Conservation (phyloP, 2,797 vertebrate species). For the Chloroceryle amazona region DNA sequence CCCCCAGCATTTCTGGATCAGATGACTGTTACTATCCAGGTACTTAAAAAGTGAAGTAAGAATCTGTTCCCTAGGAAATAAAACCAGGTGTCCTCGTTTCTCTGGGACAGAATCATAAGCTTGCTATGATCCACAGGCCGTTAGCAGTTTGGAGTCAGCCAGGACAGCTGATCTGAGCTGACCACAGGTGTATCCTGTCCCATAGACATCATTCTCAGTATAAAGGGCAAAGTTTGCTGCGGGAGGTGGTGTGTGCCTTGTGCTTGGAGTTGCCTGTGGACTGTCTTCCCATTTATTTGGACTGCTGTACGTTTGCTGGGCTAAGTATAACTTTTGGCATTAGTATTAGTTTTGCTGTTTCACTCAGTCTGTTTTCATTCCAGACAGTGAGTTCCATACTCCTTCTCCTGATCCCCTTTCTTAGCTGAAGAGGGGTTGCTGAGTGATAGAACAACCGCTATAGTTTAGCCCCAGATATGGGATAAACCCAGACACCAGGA, state of each 20-base stretch:
- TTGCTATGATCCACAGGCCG: not conserved
- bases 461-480: not conserved
- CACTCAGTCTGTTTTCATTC: not conserved
- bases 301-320: not conserved
- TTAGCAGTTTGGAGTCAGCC: not conserved
- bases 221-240: not conserved
- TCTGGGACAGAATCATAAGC: not conserved
- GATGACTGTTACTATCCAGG: not conserved
- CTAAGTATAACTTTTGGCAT: not conserved
- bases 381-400: not conserved
- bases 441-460: not conserved
- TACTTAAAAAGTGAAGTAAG: not conserved
- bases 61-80: not conserved
- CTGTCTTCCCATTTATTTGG: not conserved
- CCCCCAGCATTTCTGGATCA: not conserved
- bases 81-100: not conserved
- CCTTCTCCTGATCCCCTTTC: not conserved
- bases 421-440: not conserved
- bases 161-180: not conserved
- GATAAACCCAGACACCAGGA: not conserved
- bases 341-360: not conserved
- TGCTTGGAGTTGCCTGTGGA: not conserved
- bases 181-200: not conserved
- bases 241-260: not conserved
- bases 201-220: not conserved